Evolutionary conservation across 2,113 vertebrate species (phyloP), one percentile per base, ranked within the genome.

Genomic region (Marmota flaviventris): DNA sequence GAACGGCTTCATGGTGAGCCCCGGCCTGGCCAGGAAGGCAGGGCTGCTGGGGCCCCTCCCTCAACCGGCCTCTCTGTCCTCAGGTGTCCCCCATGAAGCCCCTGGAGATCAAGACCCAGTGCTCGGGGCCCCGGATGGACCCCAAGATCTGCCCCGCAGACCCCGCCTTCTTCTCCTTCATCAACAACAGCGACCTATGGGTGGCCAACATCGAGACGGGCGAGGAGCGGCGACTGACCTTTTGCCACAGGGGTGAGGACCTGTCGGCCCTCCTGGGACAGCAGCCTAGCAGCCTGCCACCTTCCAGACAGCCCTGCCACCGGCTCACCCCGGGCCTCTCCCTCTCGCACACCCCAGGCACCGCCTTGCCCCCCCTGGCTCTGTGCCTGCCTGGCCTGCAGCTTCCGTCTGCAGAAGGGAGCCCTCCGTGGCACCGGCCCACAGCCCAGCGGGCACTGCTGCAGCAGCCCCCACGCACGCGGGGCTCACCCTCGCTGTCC

Each of bases 181-280:
- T 99, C 93, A 99, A 99, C 98, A 99, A 99, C 98, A 99, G 99
- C 0, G 99, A 99, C 97, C 97, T 99, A 91, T 99, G 99, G 99
- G 99, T 99, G 86, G 99, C 99, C 81, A 99, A 99, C 97, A 99
- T 99, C 0, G 99, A 99, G 98, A 99, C 99, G 0, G 99, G 99
- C 42, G 99, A 99, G 98, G 99, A 99, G 96, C 98, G 97, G 86
- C 97, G 99, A 58, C 98, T 99, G 95, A 99, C 99, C 0, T 99
- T 98, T 98, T 99, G 99, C 97, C 99, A 99, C 89, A 99, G 99
- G 99, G 99, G 99, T 99, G 97, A 95, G 82, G 67, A 53, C 51
- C 51, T 53, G 51, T 14, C 32, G 5, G 20, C 79, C 18, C 22
- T 39, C 12, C 79, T 37, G 34, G n/a, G 70, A 22, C n/a, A 20